phyloP scores from a whole-genome alignment of 2,113 vertebrate genomes.

The Phylloscopus trochilus region DNA sequence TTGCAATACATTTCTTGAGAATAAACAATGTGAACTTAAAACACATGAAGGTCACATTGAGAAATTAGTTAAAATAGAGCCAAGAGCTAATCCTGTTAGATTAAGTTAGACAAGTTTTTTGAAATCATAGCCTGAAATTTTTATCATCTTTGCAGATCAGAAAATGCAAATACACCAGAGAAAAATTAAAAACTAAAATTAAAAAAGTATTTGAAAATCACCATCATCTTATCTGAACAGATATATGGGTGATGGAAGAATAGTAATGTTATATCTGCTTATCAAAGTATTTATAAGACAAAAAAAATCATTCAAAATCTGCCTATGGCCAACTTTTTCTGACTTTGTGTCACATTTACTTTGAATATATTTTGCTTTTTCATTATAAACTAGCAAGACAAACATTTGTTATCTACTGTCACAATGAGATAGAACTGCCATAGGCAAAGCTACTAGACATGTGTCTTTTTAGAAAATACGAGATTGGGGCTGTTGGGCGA shows the following conservation, averaged over 20 bases:
- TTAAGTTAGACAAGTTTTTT: not conserved
- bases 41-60: not conserved
- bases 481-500: not conserved
- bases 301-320: not conserved
- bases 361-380: constrained; percentile 5
- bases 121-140: not conserved
- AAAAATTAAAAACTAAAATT: not conserved
- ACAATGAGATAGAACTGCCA: constrained; percentile 17
- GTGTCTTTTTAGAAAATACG: not conserved
- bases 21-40: not conserved
- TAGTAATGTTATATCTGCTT: not conserved
- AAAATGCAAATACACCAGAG: not conserved
- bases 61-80: constrained; percentile 23
- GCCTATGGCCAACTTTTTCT: not conserved
- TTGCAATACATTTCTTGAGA: not conserved
- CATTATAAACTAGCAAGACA: constrained; percentile 8
- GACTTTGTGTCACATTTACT: constrained; percentile 16
- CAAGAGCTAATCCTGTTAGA: not conserved
- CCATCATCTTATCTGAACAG: not conserved
- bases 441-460: constrained; percentile 31
- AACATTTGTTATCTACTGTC: constrained; percentile 18
- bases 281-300: not conserved
- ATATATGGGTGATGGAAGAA: not conserved
- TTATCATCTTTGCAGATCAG: not conserved
- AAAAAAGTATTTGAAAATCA: not conserved